Conservation (phyloP, 2,888 invertebrate genomes). For the Platypus cylindrus region DNA sequence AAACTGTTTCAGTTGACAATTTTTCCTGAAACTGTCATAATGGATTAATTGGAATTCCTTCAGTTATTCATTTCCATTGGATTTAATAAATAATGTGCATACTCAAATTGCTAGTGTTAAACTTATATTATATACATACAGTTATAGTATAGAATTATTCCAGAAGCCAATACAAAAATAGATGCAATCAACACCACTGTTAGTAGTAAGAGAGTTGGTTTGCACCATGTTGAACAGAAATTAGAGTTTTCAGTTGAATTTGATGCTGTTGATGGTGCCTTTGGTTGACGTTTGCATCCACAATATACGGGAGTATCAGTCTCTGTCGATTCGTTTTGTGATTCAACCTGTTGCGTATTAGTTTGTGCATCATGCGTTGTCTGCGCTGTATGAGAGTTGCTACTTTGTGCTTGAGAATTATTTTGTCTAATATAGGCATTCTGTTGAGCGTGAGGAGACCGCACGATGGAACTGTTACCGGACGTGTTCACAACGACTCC, state of each 20-base stretch:
- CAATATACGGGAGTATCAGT: slow-evolving; percentile 8
- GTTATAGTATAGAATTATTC: slow-evolving; percentile 46
- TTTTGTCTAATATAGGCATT: slow-evolving; percentile 13
- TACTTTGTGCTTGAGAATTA: slow-evolving; percentile 5
- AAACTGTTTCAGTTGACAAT: too few relatives aligned
- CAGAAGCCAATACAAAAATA: slow-evolving; percentile 45
- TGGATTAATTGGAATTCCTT: too few relatives aligned
- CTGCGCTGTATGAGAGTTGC: slow-evolving; percentile 5
- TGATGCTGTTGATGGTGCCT: slow-evolving; percentile 18
- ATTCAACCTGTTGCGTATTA: slow-evolving; percentile 6
- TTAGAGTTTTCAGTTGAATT: slow-evolving; percentile 22
- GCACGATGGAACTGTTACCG: slow-evolving; percentile 29
- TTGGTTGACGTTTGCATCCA: slow-evolving; percentile 11
- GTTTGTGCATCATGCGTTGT: slow-evolving; percentile 8
- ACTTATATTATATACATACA: slow-evolving; percentile 37
- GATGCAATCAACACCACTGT: slow-evolving; percentile 44
- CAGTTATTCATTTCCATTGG: too few relatives aligned
- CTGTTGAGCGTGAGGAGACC: slow-evolving; percentile 17
- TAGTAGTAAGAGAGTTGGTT: slow-evolving; percentile 43
- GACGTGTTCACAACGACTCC: slow-evolving; percentile 32
- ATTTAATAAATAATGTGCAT: too few relatives aligned
- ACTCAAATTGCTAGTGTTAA: too few relatives aligned
- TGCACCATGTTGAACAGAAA: slow-evolving; percentile 34
- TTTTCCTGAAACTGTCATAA: too few relatives aligned
- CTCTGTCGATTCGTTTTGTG: slow-evolving; percentile 5